Evolutionary conservation across 2,113 vertebrate species (phyloP), one percentile per base, ranked within the genome.

Genomic region (Pelusios castaneus): DNA sequence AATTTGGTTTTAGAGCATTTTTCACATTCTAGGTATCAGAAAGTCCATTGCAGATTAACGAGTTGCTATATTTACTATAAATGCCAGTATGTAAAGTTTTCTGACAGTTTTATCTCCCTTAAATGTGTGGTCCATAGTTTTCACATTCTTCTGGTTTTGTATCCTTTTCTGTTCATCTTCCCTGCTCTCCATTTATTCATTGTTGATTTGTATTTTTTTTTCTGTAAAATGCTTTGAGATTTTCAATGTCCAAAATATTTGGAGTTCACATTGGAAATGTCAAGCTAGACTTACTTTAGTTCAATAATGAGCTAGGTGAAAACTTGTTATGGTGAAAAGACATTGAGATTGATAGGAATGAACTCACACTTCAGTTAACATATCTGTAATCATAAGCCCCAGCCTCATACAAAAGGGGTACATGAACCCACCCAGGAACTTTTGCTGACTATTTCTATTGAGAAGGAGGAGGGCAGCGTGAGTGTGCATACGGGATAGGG

Each of bases 121-220:
- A 91, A 93, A 63, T 85, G 24, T 11, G 6, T 52, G 1, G 12
- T 77, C 52, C 77, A 27, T 55, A 29, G 19, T 89, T 90, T 56
- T 21, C 80, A 89, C 7, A 45, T 10, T 70, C 80, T 89, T 92
- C 49, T 80, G 70, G 75, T 25, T 73, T 84, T 67, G 38, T 75
- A 27, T 52, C 29, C 22, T 2, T 82, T 34, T 92, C 73, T 79
- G 81, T 88, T 17, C 47, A 49, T 75, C 55, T 92, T 91, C 25
- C 3, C 5, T 10, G n/a, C 49, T 87, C 22, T 87, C 75, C 29
- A 88, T 63, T n/a, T 80, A 43, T 79, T 9, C 89, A 51, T 54
- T 87, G 43, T 89, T 95, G 9, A 60, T 96, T 93, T 41, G 14
- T 90, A 60, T 73, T 58, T 95, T 92, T 91, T 81, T 55, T n/a